Evolutionary conservation across 2,797 vertebrate genomes (phyloP), one percentile per base, ranked within the genome.

Genomic region (Darevskia nairensis): DNA sequence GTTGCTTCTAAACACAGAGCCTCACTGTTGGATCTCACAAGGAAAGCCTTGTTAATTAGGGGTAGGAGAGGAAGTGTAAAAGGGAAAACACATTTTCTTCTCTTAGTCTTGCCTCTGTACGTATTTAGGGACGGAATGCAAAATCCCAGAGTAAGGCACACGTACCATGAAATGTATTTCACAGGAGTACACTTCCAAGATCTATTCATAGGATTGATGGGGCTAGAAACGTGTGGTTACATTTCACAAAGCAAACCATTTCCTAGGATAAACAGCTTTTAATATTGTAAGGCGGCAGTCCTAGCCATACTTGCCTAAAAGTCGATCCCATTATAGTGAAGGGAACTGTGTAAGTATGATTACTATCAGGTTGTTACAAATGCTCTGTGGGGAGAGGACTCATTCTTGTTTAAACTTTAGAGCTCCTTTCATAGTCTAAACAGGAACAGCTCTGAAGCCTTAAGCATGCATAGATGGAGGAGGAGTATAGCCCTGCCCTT

Each of bases 151-250:
- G n/a, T 15, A 72, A 66, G 15, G 25, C 25, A 27, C 64, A 27
- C 7, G 27, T 55, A 55, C 50, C 50, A 55, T 55, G 50, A 55
- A 55, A 55, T 55, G 13, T 15, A 55, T 55, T 55, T 55, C 50
- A 55, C 50, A 55, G 50, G 50, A 55, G 50, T 55, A 55, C 50
- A 4, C 50, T 55, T 55, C 21, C 27, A 69, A 29, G 68, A 69
- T n/a, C 68, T 11, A 82, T 93, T 75, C 90, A 77, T 93, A 91
- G 89, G 87, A 88, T 10, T 25, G 80, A 87, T 91, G 91, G 91
- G 89, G 89, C 85, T 78, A 5, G 39, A 80, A 55, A 55, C 3
- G 50, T 55, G 13, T 55, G 50, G 13, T 55, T 55, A 72, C 77
- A 50, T 89, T 92, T 91, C 91, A 86, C 78, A 92, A 89, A 66